Base-by-base conservation (phyloP, 2,888 invertebrate species). In the Chesias legatella region DNA sequence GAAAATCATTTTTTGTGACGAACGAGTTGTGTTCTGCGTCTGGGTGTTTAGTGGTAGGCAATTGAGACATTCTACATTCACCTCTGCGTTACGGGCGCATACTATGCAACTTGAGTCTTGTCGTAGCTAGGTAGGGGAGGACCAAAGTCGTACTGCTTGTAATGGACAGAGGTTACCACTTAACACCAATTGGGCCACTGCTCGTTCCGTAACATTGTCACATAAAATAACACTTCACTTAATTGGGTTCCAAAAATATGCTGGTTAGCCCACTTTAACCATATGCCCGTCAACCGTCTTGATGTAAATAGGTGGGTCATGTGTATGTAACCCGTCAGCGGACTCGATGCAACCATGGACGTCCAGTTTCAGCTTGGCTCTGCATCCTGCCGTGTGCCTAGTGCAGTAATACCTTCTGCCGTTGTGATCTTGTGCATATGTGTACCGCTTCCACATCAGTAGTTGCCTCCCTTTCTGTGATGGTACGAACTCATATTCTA, bases 241-340 rank as follows among this genome's bases (percentile, higher is more conserved):
- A n/a, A n/a, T n/a, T n/a, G n/a, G n/a, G n/a, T 33, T 25, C 33
- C 0, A 29, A 7, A 20, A 17, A 2, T 17, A 3, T 17, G 5
- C 13, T 17, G 5, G 13, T 17, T 10, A 10, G 8, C 21, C 17
- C 10, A 38, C 8, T 32, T 27, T 40, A 0, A 40, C 24, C n/a
- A 28, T 38, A 1, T 3, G 23, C 1, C 44, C 44, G 30, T 30
- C 13, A 4, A 11, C 1, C 4, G 17, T 29, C 4, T 17, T 17
- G 5, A 25, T 5, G 30, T 48, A 47, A 7, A 9, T 24, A 1
- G 49, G 50, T 0, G 50, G 53, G n/a, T 10, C 21, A 59, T 20
- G 51, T 5, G n/a, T 20, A 10, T 48, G 51, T 7, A 33, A 1
- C 0, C 30, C 35, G 17, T 36, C 23, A 6, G 29, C 30, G 0